Conservation (phyloP, 2,888 invertebrate genomes). For the Acrobasis suavella region DNA sequence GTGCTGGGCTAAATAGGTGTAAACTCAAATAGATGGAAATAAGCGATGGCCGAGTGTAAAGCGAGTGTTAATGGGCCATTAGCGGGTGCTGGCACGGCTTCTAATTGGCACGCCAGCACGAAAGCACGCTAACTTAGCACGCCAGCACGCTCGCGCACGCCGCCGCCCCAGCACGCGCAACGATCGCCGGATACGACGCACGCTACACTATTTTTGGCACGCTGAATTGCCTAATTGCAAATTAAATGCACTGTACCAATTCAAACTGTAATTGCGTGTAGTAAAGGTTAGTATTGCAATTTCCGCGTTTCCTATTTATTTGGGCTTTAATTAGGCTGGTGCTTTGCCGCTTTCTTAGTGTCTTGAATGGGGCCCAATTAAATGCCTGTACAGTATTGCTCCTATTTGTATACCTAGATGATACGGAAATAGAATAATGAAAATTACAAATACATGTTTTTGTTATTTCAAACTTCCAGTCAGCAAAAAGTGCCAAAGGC, state of each 20-base stretch:
- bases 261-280: constrained; percentile 9
- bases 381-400: too few species aligned
- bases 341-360: constrained; percentile 8
- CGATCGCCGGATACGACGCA: constrained; percentile 65
- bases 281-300: constrained; percentile 15
- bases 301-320: constrained; percentile 13
- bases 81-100: constrained; percentile 58
- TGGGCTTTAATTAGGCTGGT: constrained; percentile 19
- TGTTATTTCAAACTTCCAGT: too few species aligned
- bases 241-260: constrained; percentile 23
- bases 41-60: constrained; percentile 62
- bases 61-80: constrained; percentile 78
- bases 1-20: constrained; percentile 17
- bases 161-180: constrained; percentile 46
- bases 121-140: constrained; percentile 33
- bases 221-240: constrained; percentile 39
- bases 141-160: constrained; percentile 43
- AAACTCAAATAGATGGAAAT: constrained; percentile 56
- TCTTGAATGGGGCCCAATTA: neutral
- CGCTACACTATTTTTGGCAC: constrained; percentile 57
- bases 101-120: constrained; percentile 63
- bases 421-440: too few species aligned
- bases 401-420: too few species aligned
- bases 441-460: too few species aligned
- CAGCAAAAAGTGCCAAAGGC: too few species aligned